Conservation (phyloP, 2,888 invertebrate species). For the Drosophila kambysellisi region DNA sequence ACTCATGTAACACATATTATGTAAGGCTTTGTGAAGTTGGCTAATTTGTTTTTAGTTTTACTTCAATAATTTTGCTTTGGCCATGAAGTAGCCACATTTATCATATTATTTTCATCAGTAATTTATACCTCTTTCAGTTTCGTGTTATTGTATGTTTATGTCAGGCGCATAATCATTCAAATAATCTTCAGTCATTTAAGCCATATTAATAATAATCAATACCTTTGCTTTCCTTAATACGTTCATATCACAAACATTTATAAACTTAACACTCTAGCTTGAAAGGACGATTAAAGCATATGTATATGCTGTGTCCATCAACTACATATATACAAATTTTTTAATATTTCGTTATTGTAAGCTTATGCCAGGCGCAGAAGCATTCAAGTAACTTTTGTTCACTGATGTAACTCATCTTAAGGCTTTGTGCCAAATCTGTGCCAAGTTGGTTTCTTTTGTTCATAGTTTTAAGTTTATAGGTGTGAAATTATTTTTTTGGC, state of each 20-base stretch:
- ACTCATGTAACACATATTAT: background rate
- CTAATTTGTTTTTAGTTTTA: background rate
- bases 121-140: background rate
- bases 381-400: background rate
- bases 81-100: background rate
- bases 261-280: no score
- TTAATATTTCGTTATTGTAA: no score
- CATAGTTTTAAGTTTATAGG: background rate
- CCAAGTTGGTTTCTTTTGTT: background rate
- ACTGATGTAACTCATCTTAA: background rate
- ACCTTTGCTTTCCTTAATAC: background rate
- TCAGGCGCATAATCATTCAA: constrained; percentile 20
- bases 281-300: no score
- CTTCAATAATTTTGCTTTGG: background rate
- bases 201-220: background rate
- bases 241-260: background rate
- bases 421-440: background rate
- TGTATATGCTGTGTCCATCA: no score
- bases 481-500: no score
- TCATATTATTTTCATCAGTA: background rate
- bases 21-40: background rate
- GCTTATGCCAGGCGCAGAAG: background rate
- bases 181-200: background rate
- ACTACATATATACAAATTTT: no score
- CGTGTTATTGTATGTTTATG: constrained; percentile 20